Conservation (phyloP, 2,113 vertebrate genomes). For the Malurus elegans region DNA sequence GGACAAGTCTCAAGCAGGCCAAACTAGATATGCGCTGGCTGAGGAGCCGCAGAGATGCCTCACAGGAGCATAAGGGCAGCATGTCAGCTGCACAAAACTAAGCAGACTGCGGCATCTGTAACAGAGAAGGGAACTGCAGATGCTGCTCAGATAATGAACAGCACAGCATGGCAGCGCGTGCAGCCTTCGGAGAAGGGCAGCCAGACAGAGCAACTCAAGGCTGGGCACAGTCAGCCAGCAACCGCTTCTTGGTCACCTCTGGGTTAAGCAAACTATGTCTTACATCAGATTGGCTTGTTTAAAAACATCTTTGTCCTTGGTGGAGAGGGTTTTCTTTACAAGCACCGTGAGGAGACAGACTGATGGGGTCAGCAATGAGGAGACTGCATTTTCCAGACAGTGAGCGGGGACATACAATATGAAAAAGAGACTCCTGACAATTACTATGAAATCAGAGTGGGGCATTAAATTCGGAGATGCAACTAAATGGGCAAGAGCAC, state of each 20-base stretch:
- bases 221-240: conserved; percentile 9
- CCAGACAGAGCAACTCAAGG: neutral
- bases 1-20: neutral
- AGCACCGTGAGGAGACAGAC: conserved; percentile 35
- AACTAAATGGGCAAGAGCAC: conserved; percentile 36
- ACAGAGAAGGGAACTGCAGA: conserved; percentile 45
- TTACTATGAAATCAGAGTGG: conserved; percentile 48
- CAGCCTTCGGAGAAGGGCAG: conserved; percentile 40
- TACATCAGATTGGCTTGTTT: conserved; percentile 28
- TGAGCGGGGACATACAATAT: neutral
- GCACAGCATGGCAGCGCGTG: neutral
- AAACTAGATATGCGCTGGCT: neutral
- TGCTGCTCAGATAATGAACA: conserved; percentile 45
- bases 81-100: conserved; percentile 26
- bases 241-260: neutral
- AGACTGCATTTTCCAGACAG: conserved; percentile 40
- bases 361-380: conserved; percentile 53
- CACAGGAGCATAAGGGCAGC: neutral
- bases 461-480: conserved; percentile 23
- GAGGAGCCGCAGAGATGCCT: neutral
- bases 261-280: conserved; percentile 49
- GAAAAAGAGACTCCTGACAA: conserved; percentile 23
- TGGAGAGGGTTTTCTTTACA: conserved; percentile 26
- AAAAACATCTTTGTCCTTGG: conserved; percentile 56
- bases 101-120: conserved; percentile 56